Evolutionary conservation across 2,888 invertebrate species (phyloP).

Genomic region (Oligia fasciuncula): DNA sequence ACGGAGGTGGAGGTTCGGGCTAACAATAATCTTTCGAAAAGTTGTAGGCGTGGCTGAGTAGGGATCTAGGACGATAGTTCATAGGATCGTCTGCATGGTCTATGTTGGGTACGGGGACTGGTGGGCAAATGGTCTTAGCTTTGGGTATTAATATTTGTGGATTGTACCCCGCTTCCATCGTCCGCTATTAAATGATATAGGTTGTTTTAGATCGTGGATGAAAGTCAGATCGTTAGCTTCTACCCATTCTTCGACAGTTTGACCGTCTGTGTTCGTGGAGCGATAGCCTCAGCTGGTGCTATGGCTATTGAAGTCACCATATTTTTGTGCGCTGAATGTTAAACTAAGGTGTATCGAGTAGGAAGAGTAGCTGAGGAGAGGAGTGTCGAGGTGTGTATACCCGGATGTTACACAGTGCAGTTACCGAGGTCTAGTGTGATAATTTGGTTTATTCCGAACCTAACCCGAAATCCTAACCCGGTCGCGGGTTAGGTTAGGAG

Average conservation of each 20-base stretch:
- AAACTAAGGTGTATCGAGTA: not conserved
- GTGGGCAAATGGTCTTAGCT: not conserved
- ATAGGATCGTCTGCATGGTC: not conserved
- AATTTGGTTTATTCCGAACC: no score
- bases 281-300: not conserved
- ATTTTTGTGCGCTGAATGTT: not conserved
- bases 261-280: not conserved
- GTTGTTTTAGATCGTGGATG: not conserved
- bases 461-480: no score
- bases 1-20: no score
- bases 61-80: no score
- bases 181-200: not conserved
- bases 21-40: no score
- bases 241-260: not conserved
- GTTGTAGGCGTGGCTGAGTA: no score
- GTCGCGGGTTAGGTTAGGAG: no score
- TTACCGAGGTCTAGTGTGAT: not conserved
- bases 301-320: not conserved
- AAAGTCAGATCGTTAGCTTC: not conserved
- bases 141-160: not conserved
- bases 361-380: no score
- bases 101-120: not conserved
- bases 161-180: not conserved
- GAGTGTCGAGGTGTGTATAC: no score
- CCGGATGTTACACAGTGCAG: no score